Percentiles rank a stretch among this genome's conserved stretches.
phyloP scores from a whole-genome alignment of 2,797 vertebrate species.

The Chanos chanos region DNA sequence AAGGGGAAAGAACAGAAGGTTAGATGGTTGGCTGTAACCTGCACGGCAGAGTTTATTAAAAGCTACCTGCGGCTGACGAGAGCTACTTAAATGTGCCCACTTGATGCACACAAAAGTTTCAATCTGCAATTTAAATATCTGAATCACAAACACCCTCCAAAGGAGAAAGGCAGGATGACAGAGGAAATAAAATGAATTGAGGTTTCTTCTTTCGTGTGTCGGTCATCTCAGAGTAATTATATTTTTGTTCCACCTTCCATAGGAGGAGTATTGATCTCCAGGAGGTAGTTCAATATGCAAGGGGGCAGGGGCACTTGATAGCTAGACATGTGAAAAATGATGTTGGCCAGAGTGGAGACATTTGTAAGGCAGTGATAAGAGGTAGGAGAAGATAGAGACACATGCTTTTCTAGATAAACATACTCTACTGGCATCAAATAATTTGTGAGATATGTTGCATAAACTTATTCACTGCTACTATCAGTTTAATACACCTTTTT shows the following conservation, averaged over 20 bases:
- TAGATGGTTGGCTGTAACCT: not conserved
- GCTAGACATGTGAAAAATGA: conserved; percentile 73
- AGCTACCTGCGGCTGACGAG: conserved; percentile 11
- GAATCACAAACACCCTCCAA: not conserved
- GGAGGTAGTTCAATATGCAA: conserved; percentile 66
- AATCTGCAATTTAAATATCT: conserved; percentile 10
- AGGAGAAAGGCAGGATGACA: not conserved
- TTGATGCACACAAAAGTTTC: conserved; percentile 2
- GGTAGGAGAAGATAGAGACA: conserved; percentile 44
- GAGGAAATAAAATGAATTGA: not conserved
- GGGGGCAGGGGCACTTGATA: conserved; percentile 65
- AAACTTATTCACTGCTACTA: too few relatives aligned
- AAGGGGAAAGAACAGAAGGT: not conserved
- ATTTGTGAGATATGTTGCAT: not conserved
- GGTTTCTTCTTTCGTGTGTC: too few relatives aligned
- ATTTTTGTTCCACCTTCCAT: conserved; percentile 68
- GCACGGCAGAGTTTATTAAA: not conserved
- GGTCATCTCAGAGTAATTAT: conserved; percentile 78
- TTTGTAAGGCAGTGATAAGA: conserved; percentile 68
- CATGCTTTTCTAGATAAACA: conserved; percentile 28
- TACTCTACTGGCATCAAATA: conserved; percentile 6
- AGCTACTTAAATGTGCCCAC: conserved; percentile 5
- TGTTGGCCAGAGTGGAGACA: conserved; percentile 54
- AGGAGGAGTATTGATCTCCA: conserved; percentile 71
- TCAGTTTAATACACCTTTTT: too few relatives aligned